phyloP scores from a whole-genome alignment of 2,797 vertebrate genomes.

The Eupleurogrammus muticus region DNA sequence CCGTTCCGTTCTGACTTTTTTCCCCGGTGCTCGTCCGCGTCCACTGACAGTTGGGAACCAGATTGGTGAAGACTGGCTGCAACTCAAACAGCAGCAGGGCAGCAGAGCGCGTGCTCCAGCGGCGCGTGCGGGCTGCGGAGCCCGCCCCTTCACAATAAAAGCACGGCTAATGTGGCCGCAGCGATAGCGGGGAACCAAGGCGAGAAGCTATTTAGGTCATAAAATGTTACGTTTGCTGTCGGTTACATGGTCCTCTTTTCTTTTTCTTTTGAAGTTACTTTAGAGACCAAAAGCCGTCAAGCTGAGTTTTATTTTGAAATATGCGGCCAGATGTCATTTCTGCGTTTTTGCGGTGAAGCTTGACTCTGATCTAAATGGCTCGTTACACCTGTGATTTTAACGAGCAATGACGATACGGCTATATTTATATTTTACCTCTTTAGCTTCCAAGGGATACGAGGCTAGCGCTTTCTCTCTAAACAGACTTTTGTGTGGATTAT shows the following conservation, averaged over 20 bases:
- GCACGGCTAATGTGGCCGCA: not conserved
- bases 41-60: constrained; percentile 67
- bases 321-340: not conserved
- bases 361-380: constrained; percentile 12
- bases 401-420: too few relatives aligned
- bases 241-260: not conserved
- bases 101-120: constrained; percentile 54
- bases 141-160: constrained; percentile 35
- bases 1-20: constrained; percentile 63
- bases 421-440: too few relatives aligned
- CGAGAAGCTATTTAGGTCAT: too few relatives aligned
- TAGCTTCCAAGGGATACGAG: not conserved
- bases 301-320: constrained; percentile 60
- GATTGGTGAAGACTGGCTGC: constrained; percentile 60
- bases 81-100: constrained; percentile 10
- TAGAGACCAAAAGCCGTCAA: not conserved
- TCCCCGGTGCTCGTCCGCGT: constrained; percentile 70
- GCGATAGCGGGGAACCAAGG: too few relatives aligned
- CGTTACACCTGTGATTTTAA: constrained; percentile 1
- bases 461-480: not conserved
- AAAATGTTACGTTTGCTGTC: too few relatives aligned
- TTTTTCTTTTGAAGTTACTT: not conserved
- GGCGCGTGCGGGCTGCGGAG: not conserved
- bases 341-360: not conserved
- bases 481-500: not conserved